A percentile compares a stretch with the other conserved stretches of the same genome.
These are phyloP conservation scores for Drosophila bipectinata DNA, from an alignment of 1,140 invertebrate genomes.

Conservation along the genomic window DNA sequence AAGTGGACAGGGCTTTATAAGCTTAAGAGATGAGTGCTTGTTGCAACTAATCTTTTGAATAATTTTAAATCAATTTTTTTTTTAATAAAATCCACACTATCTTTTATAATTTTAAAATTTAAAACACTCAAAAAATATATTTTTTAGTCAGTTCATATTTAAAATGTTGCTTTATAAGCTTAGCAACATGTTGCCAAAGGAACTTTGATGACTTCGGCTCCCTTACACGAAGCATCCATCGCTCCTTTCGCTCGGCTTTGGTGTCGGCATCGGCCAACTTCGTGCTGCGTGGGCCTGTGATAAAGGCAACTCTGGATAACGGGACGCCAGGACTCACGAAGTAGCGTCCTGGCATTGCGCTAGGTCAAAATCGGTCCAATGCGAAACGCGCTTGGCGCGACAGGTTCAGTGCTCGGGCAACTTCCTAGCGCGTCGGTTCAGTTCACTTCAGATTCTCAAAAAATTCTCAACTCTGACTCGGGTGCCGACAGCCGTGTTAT, in stretches of 20 bases:
- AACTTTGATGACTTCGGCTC: background rate
- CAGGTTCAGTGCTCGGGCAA: slow-evolving; percentile 79
- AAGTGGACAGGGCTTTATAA: no score
- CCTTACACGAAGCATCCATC: slow-evolving; percentile 4
- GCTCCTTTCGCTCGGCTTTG: background rate
- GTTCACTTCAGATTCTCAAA: slow-evolving; percentile 10
- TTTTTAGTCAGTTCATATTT: background rate
- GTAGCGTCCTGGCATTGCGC: slow-evolving; percentile 50
- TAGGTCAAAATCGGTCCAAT: slow-evolving; percentile 65
- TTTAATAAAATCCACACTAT: no score
- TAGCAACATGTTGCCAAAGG: slow-evolving; percentile 48
- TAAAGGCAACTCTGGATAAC: slow-evolving; percentile 15
- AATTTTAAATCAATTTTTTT: no score
- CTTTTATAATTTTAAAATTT: no score
- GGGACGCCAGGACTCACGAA: slow-evolving; percentile 19
- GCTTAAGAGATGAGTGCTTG: no score
- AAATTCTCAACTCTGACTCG: slow-evolving; percentile 3
- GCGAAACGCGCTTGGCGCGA: slow-evolving; percentile 57
- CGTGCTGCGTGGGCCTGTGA: slow-evolving; percentile 11
- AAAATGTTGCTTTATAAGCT: slow-evolving; percentile 1
- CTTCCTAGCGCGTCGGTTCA: slow-evolving; percentile 78
- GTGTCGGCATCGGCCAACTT: slow-evolving; percentile 11
- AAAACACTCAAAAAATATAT: no score
- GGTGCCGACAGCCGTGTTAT: background rate
- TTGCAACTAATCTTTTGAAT: no score